Conservation (phyloP, 2,888 invertebrate species). For the Stenoptilia bipunctidactyla region DNA sequence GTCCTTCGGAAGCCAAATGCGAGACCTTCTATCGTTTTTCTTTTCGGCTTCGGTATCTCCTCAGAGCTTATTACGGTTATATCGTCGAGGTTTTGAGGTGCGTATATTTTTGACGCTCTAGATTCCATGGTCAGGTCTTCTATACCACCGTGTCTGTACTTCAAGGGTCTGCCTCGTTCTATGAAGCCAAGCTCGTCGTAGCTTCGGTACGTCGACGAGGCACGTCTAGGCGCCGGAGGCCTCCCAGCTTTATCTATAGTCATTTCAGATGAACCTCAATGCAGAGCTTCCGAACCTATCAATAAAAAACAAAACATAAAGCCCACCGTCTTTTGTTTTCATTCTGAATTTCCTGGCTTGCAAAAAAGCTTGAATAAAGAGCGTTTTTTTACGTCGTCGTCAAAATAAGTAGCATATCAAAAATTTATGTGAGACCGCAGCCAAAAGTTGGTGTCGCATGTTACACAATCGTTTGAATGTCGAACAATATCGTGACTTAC, state of each 20-base stretch:
- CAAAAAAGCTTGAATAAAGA: too few species aligned
- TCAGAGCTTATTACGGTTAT: constrained; percentile 63
- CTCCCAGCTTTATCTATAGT: constrained; percentile 56
- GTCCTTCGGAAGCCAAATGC: constrained; percentile 57
- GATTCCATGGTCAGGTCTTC: constrained; percentile 47
- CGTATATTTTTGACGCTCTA: constrained; percentile 34
- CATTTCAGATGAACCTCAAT: constrained; percentile 36
- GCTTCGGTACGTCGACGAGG: constrained; percentile 58
- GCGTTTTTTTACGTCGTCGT: too few species aligned
- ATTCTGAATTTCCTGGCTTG: constrained; percentile 35
- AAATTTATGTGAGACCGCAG: neutral
- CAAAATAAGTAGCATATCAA: constrained; percentile 14
- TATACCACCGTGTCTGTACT: constrained; percentile 50
- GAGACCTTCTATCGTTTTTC: constrained; percentile 53
- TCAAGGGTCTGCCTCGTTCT: constrained; percentile 45
- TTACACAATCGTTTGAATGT: constrained; percentile 33
- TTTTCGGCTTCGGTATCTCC: constrained; percentile 47
- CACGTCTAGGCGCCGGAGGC: constrained; percentile 53
- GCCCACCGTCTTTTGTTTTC: constrained; percentile 11
- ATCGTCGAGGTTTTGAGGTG: constrained; percentile 45
- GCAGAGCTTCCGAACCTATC: constrained; percentile 38
- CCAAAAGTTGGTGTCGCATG: constrained; percentile 35
- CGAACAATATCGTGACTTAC: constrained; percentile 43
- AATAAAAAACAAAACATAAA: constrained; percentile 34
- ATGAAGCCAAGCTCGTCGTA: constrained; percentile 57